Percentiles rank a stretch among this genome's conserved stretches.
Conservation (phyloP, 2,797 vertebrate species). For the Glossophaga mutica region DNA sequence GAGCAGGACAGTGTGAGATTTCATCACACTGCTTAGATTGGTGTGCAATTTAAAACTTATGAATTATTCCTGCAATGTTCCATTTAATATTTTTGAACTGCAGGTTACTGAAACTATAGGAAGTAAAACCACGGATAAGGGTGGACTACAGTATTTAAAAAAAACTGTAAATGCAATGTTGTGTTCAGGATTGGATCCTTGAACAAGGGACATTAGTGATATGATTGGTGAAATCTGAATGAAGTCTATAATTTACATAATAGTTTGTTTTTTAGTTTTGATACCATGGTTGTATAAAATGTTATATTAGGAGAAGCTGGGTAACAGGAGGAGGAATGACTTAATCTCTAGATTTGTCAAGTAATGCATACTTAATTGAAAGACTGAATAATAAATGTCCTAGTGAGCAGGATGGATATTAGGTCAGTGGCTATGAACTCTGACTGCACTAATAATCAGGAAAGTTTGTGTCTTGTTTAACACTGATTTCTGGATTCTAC, state of each 20-base stretch:
- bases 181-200: not conserved
- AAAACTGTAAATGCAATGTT: not conserved
- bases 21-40: not conserved
- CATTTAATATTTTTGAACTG: not conserved
- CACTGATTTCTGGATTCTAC: not conserved
- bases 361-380: constrained; percentile 16
- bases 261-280: not conserved
- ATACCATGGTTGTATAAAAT: not conserved
- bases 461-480: not conserved
- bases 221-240: not conserved
- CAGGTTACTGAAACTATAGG: not conserved
- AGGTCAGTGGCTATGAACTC: not conserved
- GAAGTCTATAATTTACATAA: not conserved
- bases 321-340: not conserved
- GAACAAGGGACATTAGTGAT: not conserved
- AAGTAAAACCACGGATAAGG: not conserved
- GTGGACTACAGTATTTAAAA: not conserved
- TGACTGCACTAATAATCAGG: not conserved
- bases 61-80: not conserved
- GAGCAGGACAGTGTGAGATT: not conserved
- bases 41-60: not conserved
- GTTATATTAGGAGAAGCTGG: not conserved
- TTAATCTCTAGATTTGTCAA: constrained; percentile 31
- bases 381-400: not conserved
- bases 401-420: not conserved